Base-by-base conservation (phyloP, 2,888 invertebrate species). In the Aphidius colemani region DNA sequence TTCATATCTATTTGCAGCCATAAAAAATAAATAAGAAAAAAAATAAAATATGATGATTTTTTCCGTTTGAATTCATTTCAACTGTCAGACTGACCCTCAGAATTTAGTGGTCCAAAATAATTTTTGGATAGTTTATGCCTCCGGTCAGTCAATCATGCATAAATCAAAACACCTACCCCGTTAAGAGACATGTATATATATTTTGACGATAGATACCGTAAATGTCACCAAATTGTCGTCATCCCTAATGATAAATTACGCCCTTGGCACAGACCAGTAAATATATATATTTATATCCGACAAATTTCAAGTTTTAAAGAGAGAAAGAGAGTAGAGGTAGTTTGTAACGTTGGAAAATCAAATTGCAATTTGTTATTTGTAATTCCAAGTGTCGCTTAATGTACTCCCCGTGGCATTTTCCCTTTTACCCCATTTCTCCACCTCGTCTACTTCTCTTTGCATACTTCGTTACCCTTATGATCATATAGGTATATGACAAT, bases 301-400 rank as follows among this genome's bases (percentile, higher is more conserved):
- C 56, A 53, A 65, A 65, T 60, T 65, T 67, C 61, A 30, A 45
- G 56, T 30, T 18, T 40, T 18, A 45, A 30, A 46, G 67, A 63
- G 65, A 70, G 70, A 68, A 5, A 30, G 30, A 30, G 68, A 67
- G 67, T 53, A 51, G 59, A 59, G 53, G 44, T 63, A 45, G 45
- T 40, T 46, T 65, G 65, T 56, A 66, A 63, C 57, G 53, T 60
- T 66, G 78, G 80, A 77, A 81, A 82, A 82, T 82, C 82, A 82
- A 82, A 82, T 82, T 82, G 80, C 81, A 82, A 82, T 82, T 82
- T 82, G 81, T 82, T 82, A 82, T 82, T 82, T 82, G 82, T 82
- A 82, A 82, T 82, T 82, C 81, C 79, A 77, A 82, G 81, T 81
- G 82, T 78, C 80, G 82, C 78, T 81, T 82, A 80, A 82, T 82